Base-by-base conservation (phyloP, 1,140 invertebrate species). In the Neodiprion virginianus region DNA sequence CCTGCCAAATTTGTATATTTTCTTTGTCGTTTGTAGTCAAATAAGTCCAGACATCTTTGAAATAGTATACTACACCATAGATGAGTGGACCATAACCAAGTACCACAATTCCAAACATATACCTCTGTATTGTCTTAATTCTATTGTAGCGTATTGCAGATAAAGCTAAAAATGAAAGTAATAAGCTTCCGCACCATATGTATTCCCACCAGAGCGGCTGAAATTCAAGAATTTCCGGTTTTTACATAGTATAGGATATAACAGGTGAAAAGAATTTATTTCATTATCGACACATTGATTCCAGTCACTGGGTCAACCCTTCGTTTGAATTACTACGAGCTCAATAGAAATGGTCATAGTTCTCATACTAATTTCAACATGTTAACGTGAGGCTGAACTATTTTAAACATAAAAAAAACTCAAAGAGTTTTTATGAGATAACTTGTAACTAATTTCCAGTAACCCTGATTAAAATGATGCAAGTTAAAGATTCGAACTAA, bases 151-250 rank as follows among this genome's bases (percentile, higher is more conserved):
- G 93, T 77, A 97, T 92, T 21, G 97, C 95, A 53, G 94, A 93
- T 40, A 98, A 88, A n/a, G 94, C 97, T 47, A 97, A 84, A 84
- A 97, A 94, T 66, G 95, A 95, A 61, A 96, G 90, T n/a, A 97
- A 85, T 72, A 98, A 87, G 79, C 96, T 97, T 5, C 93, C 88
- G 78, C 95, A 93, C 97, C 97, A 99, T 77, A 96, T 92, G 85
- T 97, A 99, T 89, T 99, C 97, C 97, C 97, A 99, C 88, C 93
- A 92, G 48, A 96, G 85, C 47, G 96, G 95, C 92, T 95, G 83
- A 75, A 89, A 90, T 77, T 81, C 74, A 79, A 78, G 75, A 78
- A 69, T 71, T 40, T 1, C 28, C 1, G 28, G 28, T 40, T 40
- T 1, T 72, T 72, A 65, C 67, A n/a, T 73, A 73, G 70, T 49